These are phyloP conservation scores for Arizona elegans DNA, from an alignment of 2,113 vertebrate genomes.

Conservation along the genomic window DNA sequence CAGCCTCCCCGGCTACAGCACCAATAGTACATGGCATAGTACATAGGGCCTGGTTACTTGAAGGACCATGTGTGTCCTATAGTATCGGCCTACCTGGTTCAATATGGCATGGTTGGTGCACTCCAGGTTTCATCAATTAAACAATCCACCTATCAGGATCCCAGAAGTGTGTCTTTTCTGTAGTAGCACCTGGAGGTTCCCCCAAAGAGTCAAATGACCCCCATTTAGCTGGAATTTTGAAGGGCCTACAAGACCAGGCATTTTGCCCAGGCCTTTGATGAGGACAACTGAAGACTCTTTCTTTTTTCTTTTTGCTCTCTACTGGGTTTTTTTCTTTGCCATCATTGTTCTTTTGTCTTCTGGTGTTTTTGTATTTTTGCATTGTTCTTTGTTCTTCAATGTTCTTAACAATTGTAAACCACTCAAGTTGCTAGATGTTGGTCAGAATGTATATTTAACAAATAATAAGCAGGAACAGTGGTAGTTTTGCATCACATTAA, in stretches of 20 bases:
- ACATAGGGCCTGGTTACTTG: neutral
- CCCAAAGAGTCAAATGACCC: neutral
- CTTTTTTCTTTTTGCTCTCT: neutral
- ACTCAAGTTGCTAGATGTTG: neutral
- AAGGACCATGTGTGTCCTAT: neutral
- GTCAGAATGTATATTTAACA: neutral
- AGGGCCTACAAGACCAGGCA: neutral
- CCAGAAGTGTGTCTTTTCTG: neutral
- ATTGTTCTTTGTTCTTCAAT: neutral
- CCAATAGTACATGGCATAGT: neutral
- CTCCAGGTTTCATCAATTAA: neutral
- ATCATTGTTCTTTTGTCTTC: neutral
- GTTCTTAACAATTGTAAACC: neutral
- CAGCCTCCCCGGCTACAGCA: too few species aligned
- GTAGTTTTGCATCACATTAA: neutral
- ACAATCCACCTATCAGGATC: neutral
- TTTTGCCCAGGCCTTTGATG: neutral
- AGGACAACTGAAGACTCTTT: neutral
- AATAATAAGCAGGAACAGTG: neutral
- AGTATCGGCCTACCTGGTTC: neutral
- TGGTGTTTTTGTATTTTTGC: neutral
- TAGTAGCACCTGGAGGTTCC: neutral
- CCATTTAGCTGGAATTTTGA: neutral
- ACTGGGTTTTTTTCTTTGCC: neutral
- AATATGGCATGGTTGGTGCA: neutral